A percentile compares a stretch with the other conserved stretches of the same genome.
Evolutionary conservation across 2,888 invertebrate species (phyloP).

Genomic region (Xestia rhomboidea): DNA sequence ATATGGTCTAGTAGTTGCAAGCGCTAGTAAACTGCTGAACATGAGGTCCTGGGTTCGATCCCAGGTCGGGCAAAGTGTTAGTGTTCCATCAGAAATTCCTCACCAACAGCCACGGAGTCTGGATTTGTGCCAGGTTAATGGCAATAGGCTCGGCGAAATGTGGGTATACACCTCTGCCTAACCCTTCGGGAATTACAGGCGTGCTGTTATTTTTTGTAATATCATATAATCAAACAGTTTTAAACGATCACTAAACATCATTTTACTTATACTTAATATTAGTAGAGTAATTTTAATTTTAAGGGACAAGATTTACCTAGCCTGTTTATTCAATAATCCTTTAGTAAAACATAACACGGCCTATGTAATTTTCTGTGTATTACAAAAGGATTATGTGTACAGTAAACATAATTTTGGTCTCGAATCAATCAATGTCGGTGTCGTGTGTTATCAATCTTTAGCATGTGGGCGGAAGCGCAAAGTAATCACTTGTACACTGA

Average conservation of each 20-base stretch:
- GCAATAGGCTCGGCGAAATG: too few relatives aligned
- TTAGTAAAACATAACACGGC: conserved; percentile 1
- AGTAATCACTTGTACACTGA: conserved; percentile 29
- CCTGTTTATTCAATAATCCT: conserved; percentile 8
- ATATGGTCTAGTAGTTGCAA: too few relatives aligned
- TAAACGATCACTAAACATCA: not conserved
- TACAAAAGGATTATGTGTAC: conserved; percentile 31
- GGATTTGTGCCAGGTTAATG: too few relatives aligned
- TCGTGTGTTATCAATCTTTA: conserved; percentile 41
- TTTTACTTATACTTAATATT: not conserved
- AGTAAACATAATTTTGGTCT: conserved; percentile 33
- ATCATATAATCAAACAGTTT: not conserved
- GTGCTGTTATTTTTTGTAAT: not conserved
- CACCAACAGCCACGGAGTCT: too few relatives aligned
- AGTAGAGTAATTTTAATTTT: not conserved
- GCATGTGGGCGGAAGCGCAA: conserved; percentile 17
- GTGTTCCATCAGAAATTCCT: too few relatives aligned
- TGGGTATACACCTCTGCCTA: too few relatives aligned
- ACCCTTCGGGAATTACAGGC: not conserved
- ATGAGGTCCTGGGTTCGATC: too few relatives aligned
- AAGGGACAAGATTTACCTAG: not conserved
- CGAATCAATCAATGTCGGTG: conserved; percentile 47
- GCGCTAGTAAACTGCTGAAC: too few relatives aligned
- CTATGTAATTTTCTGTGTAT: not conserved
- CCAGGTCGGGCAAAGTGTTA: too few relatives aligned